Conservation (phyloP, 2,888 invertebrate species). For the Dilophus febrilis region DNA sequence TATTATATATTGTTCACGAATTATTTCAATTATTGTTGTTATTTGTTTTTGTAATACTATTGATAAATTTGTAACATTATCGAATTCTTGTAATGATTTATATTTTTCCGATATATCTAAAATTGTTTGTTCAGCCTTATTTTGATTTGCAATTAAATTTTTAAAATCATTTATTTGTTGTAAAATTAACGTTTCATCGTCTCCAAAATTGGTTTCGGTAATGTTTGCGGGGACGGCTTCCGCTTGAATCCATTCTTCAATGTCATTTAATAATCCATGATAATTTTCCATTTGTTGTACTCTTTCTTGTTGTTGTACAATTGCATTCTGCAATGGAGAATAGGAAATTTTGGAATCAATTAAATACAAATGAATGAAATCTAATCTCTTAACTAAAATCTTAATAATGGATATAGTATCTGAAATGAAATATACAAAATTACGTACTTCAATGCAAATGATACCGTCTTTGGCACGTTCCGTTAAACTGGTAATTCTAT, state of each 20-base stretch:
- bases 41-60: constrained; percentile 37
- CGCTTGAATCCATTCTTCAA: constrained; percentile 37
- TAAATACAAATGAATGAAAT: no score
- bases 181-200: constrained; percentile 27
- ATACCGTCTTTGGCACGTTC: constrained; percentile 53
- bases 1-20: constrained; percentile 43
- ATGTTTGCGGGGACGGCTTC: constrained; percentile 23
- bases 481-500: constrained; percentile 45
- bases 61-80: constrained; percentile 33
- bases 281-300: constrained; percentile 37
- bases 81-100: constrained; percentile 30
- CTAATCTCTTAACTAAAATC: no score
- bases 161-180: constrained; percentile 33
- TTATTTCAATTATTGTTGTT: constrained; percentile 35
- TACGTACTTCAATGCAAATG: constrained; percentile 29
- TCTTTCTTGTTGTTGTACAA: constrained; percentile 34
- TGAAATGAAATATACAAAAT: neutral
- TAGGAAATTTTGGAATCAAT: no score
- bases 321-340: constrained; percentile 31
- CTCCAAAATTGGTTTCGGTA: constrained; percentile 15
- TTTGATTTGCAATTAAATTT: constrained; percentile 33
- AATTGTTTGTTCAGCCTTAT: constrained; percentile 33
- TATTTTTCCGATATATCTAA: constrained; percentile 32
- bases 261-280: constrained; percentile 33
- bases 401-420: no score